Evolutionary conservation across 2,113 vertebrate species (phyloP).

Genomic region (Petrocephalus microphthalmus): DNA sequence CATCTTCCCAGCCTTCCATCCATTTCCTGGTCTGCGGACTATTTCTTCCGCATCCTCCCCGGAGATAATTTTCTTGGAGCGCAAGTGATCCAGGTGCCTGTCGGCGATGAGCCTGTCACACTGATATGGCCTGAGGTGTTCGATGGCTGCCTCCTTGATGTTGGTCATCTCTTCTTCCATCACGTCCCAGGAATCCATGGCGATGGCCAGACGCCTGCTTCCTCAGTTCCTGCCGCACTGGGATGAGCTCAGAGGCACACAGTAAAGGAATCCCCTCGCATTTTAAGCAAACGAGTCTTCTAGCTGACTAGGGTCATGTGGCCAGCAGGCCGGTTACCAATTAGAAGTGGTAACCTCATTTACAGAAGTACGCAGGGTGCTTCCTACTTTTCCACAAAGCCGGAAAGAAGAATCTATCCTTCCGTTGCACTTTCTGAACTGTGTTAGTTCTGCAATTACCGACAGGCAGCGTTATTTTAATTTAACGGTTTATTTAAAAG

Average conservation of each 20-base stretch:
- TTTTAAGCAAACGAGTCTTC: neutral
- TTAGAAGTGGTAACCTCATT: neutral
- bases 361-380: neutral
- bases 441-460: neutral
- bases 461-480: neutral
- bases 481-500: neutral
- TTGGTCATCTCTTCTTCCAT: constrained; percentile 13
- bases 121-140: constrained; percentile 68
- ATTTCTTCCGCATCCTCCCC: constrained; percentile 75
- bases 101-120: constrained; percentile 75
- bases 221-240: neutral
- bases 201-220: neutral
- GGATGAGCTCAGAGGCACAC: neutral
- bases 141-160: constrained; percentile 52
- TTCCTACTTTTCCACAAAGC: neutral
- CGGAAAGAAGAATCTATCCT: neutral
- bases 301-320: neutral
- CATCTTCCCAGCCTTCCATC: constrained; percentile 68
- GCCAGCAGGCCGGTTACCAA: too few relatives aligned
- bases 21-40: constrained; percentile 63
- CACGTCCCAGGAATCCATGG: neutral
- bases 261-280: neutral
- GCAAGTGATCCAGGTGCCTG: constrained; percentile 72
- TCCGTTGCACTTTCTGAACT: neutral
- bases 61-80: constrained; percentile 71